Evolutionary conservation across 2,797 vertebrate species (phyloP).

Genomic region (Megaceryle alcyon): DNA sequence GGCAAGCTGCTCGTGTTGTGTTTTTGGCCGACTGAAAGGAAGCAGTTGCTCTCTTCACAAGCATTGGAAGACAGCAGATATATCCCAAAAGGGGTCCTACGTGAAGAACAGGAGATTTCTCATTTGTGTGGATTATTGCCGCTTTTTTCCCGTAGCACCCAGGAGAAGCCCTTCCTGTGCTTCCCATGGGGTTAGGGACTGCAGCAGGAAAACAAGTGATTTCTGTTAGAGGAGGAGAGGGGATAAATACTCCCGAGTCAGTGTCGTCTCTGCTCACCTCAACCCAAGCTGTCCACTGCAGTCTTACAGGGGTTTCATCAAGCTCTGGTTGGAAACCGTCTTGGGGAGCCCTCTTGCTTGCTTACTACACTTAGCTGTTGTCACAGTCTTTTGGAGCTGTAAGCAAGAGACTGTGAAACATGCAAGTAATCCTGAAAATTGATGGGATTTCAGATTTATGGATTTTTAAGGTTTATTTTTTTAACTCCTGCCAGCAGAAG

Average conservation of each 20-base stretch:
- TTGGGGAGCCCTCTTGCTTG: neutral
- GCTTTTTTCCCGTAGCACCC: neutral
- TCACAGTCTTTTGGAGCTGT: neutral
- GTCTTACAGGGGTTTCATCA: neutral
- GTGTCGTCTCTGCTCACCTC: neutral
- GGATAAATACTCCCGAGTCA: neutral
- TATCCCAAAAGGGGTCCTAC: neutral
- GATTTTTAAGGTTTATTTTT: too few species aligned
- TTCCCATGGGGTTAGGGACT: neutral
- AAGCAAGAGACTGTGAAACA: neutral
- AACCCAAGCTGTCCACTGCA: fast-evolving
- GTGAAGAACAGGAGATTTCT: neutral
- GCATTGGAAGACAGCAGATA: neutral
- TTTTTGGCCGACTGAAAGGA: neutral
- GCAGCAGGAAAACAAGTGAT: neutral
- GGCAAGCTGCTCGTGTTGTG: neutral
- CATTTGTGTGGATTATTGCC: neutral
- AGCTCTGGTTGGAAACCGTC: neutral
- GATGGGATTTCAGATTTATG: neutral
- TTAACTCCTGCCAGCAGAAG: neutral
- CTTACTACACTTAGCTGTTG: neutral
- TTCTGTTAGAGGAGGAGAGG: neutral
- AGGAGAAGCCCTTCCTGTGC: neutral
- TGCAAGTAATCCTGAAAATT: neutral
- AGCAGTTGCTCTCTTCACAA: neutral